Conservation (phyloP, 2,888 invertebrate species). For the Harpalus rufipes region DNA sequence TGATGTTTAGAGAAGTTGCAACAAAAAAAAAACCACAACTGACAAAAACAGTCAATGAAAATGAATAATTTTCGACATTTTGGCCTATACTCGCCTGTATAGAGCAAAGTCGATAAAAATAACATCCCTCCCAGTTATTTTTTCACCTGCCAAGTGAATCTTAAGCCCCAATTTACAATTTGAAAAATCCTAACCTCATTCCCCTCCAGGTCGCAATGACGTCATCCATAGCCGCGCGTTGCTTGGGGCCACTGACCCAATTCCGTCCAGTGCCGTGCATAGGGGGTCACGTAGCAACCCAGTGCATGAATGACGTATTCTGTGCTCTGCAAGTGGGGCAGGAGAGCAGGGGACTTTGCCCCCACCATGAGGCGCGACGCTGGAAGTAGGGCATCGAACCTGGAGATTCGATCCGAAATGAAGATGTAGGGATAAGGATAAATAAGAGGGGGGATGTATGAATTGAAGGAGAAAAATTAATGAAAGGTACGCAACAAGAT, state of each 20-base stretch:
- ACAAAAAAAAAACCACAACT: too few species aligned
- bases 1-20: too few species aligned
- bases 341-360: neutral
- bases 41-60: too few species aligned
- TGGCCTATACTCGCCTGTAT: too few species aligned
- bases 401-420: constrained; percentile 22
- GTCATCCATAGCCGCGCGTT: constrained; percentile 30
- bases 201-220: constrained; percentile 10
- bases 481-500: constrained; percentile 1
- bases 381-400: constrained; percentile 55
- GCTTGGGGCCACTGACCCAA: constrained; percentile 44
- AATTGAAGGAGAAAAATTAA: neutral
- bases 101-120: too few species aligned
- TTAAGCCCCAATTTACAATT: constrained; percentile 6
- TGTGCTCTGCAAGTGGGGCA: constrained; percentile 36
- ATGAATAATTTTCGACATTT: too few species aligned
- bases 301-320: constrained; percentile 54
- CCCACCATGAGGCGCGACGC: neutral
- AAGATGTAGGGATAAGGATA: neutral
- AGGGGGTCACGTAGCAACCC: constrained; percentile 1
- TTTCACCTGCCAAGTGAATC: neutral
- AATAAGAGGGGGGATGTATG: neutral
- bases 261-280: constrained; percentile 24
- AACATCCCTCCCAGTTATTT: neutral
- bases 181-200: neutral